Evolutionary conservation across 2,113 vertebrate species (phyloP).

Genomic region (Pangasianodon gigas): DNA sequence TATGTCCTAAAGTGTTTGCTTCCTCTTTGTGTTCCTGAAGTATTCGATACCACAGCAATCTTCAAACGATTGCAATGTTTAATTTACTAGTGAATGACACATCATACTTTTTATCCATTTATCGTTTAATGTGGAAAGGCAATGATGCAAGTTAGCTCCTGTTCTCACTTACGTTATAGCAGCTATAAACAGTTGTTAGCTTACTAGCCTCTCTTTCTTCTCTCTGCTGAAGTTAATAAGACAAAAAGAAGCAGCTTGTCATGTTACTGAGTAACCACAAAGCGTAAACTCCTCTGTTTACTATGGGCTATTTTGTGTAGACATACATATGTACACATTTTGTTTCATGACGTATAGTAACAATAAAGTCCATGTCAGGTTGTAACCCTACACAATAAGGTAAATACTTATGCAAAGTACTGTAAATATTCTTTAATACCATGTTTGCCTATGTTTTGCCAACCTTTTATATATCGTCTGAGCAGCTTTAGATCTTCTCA

Average conservation of each 20-base stretch:
- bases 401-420: no score
- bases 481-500: no score
- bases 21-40: not conserved
- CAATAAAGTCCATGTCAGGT: no score
- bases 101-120: not conserved
- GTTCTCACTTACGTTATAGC: not conserved
- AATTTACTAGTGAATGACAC: not conserved
- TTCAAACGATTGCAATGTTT: not conserved
- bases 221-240: not conserved
- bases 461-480: no score
- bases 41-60: not conserved
- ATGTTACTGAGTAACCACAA: no score
- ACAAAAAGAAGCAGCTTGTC: not conserved
- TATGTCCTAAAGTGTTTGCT: not conserved
- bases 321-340: no score
- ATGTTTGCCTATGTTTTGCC: no score
- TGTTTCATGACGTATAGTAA: no score
- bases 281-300: no score
- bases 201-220: not conserved
- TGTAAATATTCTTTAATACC: no score
- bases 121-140: not conserved
- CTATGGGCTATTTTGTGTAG: no score
- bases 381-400: no score
- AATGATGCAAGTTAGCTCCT: not conserved
- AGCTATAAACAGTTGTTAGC: not conserved